Evolutionary conservation across 1,140 invertebrate genomes (phyloP).

Genomic region (Drosophila kurseongensis): DNA sequence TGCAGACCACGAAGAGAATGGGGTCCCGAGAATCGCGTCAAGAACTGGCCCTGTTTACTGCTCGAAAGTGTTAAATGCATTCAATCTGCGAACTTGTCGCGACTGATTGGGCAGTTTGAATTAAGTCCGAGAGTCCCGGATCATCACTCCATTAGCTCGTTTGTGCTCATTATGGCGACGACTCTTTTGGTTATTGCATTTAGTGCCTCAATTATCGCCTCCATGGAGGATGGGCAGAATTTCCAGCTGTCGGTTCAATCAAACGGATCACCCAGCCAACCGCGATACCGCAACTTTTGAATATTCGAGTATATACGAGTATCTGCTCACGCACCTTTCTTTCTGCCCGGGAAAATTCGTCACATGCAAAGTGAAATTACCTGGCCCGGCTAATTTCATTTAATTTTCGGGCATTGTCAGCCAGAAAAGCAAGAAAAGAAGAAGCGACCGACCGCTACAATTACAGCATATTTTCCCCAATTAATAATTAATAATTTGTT

Average conservation of each 20-base stretch:
- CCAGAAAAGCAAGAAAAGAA: conserved; percentile 39
- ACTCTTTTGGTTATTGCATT: conserved; percentile 63
- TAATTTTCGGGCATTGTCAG: conserved; percentile 75
- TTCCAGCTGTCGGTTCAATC: conserved; percentile 73
- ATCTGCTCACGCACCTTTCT: conserved; percentile 59
- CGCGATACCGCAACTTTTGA: conserved; percentile 13
- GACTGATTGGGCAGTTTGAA: conserved; percentile 31
- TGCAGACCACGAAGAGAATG: conserved; percentile 28
- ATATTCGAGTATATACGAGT: background rate
- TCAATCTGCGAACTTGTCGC: conserved; percentile 47
- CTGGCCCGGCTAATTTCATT: conserved; percentile 75
- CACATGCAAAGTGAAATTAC: conserved; percentile 83
- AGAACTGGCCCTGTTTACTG: conserved; percentile 60
- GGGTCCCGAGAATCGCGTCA: background rate
- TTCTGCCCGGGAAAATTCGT: conserved; percentile 56
- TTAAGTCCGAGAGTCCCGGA: conserved; percentile 4
- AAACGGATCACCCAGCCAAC: conserved; percentile 56
- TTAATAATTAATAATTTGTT: conserved; percentile 84
- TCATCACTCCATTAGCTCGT: conserved; percentile 41
- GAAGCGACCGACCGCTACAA: conserved; percentile 76
- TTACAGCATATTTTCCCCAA: conserved; percentile 83
- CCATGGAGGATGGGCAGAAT: conserved; percentile 13
- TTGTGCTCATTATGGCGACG: conserved; percentile 20
- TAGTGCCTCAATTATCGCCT: conserved; percentile 74
- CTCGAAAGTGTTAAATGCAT: conserved; percentile 75